Evolutionary conservation across 1,140 invertebrate genomes (phyloP).

Genomic region (Nephotettix cincticeps): DNA sequence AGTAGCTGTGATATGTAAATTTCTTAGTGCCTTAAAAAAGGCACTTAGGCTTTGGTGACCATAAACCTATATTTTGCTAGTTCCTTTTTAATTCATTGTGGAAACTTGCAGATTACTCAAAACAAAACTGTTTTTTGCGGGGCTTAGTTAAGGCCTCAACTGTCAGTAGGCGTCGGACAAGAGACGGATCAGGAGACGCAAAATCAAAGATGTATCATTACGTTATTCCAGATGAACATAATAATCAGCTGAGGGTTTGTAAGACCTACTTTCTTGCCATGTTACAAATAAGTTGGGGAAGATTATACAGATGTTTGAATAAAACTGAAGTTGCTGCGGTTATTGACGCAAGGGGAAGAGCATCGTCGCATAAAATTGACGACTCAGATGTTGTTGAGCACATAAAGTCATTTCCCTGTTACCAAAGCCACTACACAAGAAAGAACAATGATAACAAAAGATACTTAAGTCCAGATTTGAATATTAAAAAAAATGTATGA

Average conservation of each 20-base stretch:
- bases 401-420: constrained; percentile 24
- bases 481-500: constrained; percentile 51
- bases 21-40: too few species aligned
- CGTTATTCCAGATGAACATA: not conserved
- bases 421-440: constrained; percentile 41
- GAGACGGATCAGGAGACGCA: not conserved
- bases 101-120: constrained; percentile 19
- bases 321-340: constrained; percentile 21
- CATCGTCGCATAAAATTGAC: constrained; percentile 3
- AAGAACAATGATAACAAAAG: constrained; percentile 50
- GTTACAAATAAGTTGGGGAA: constrained; percentile 19
- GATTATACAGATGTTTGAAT: constrained; percentile 18
- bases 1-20: too few species aligned
- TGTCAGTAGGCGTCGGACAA: not conserved
- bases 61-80: too few species aligned
- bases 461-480: constrained; percentile 49
- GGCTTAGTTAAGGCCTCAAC: constrained; percentile 1
- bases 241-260: constrained; percentile 22
- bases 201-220: constrained; percentile 8
- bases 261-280: constrained; percentile 9
- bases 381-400: not conserved
- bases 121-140: too few species aligned
- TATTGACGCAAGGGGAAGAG: constrained; percentile 1
- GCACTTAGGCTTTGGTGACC: too few species aligned
- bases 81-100: constrained; percentile 17